Conservation (phyloP, 2,888 invertebrate species). For the Mallateleia sp. region DNA sequence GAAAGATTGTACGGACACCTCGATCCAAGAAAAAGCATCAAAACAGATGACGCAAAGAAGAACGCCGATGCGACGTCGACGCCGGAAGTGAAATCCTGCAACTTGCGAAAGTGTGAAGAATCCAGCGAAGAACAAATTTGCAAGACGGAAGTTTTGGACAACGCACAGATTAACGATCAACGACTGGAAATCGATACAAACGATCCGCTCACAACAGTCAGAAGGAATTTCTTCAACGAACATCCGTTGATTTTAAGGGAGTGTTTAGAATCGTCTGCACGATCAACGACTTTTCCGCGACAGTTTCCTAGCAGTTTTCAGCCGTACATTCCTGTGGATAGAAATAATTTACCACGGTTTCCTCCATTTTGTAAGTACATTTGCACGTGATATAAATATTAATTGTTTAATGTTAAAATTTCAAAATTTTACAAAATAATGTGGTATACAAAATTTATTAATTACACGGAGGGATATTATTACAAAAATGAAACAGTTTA, state of each 20-base stretch:
- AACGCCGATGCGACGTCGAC: slow-evolving; percentile 23
- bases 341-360: slow-evolving; percentile 89
- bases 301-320: slow-evolving; percentile 82
- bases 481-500: too few relatives aligned
- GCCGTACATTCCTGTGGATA: slow-evolving; percentile 83
- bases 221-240: slow-evolving; percentile 45
- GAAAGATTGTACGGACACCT: slow-evolving; percentile 95
- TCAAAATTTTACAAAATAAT: too few relatives aligned
- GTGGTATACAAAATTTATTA: too few relatives aligned
- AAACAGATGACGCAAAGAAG: slow-evolving; percentile 78
- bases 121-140: slow-evolving; percentile 81
- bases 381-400: too few relatives aligned
- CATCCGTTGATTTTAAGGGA: slow-evolving; percentile 30
- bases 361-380: slow-evolving; percentile 91
- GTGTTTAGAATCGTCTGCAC: neutral
- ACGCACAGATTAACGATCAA: slow-evolving; percentile 3
- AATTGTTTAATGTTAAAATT: too few relatives aligned
- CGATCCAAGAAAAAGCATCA: slow-evolving; percentile 89
- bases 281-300: slow-evolving; percentile 72
- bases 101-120: slow-evolving; percentile 48
- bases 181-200: slow-evolving; percentile 14
- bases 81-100: slow-evolving; percentile 70
- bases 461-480: too few relatives aligned
- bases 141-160: slow-evolving; percentile 88
- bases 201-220: neutral